Conservation (phyloP, 2,888 invertebrate species). For the Spodoptera littoralis region DNA sequence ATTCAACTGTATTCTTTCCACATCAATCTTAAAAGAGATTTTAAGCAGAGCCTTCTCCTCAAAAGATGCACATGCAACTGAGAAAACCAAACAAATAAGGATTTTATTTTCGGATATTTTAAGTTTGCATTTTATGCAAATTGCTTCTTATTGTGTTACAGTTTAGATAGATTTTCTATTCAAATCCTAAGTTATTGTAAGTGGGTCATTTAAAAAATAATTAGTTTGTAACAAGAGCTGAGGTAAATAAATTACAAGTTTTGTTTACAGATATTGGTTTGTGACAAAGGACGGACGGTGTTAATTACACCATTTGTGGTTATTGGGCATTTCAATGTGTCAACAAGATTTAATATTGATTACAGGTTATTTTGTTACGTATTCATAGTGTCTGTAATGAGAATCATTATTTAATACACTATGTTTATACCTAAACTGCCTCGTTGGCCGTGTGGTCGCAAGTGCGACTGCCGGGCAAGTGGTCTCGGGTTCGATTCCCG, state of each 20-base stretch:
- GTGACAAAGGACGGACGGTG: constrained; percentile 68
- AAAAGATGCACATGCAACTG: not conserved
- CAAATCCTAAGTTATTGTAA: constrained; percentile 3
- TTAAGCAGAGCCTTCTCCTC: too few relatives aligned
- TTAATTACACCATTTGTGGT: constrained; percentile 71
- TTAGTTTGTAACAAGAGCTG: constrained; percentile 19
- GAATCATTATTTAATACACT: too few relatives aligned
- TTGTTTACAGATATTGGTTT: constrained; percentile 64
- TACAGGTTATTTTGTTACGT: constrained; percentile 6
- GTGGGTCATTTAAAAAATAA: constrained; percentile 31
- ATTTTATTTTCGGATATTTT: not conserved
- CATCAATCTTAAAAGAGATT: too few relatives aligned
- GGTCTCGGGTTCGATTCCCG: too few relatives aligned
- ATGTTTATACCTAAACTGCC: too few relatives aligned
- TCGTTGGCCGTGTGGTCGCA: too few relatives aligned
- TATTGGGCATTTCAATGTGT: constrained; percentile 32
- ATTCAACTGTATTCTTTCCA: too few relatives aligned
- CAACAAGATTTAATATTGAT: constrained; percentile 22
- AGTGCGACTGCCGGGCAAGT: too few relatives aligned
- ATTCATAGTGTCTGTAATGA: not conserved
- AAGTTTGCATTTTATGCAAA: not conserved
- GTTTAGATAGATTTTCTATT: not conserved
- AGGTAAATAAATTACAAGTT: constrained; percentile 67
- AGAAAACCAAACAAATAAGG: not conserved
- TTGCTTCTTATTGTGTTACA: not conserved